Evolutionary conservation across 2,888 invertebrate genomes (phyloP), one percentile per base, ranked within the genome.

Genomic region (Acanthosepion pharaonis): DNA sequence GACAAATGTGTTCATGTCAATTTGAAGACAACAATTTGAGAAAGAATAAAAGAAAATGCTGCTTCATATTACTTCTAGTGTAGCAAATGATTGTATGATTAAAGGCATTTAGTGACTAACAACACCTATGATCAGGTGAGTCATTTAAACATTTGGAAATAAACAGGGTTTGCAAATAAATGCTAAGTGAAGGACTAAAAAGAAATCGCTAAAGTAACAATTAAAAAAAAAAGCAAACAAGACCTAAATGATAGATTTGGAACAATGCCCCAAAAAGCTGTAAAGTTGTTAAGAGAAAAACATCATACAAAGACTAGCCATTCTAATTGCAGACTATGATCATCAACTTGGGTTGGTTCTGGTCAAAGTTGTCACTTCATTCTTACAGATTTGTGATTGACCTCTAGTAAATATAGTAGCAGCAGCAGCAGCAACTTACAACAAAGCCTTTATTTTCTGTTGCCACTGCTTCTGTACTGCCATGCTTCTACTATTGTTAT

Each of bases 101-200:
- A 78, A 78, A 11, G 33, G 78, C 9, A 78, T 78, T 78, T 78
- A 33, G 78, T 78, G 78, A 78, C 78, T 18, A 33, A n/a, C 78
- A 78, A 78, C 78, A 78, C 78, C 78, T 78, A 78, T 78, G 78
- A 78, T 78, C 78, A 78, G 78, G 78, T 78, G 78, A 78, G 78
- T 78, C 78, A 78, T 33, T 78, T 78, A 78, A 78, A 78, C 78
- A 78, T 78, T 78, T 78, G 78, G 78, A 78, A 78, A 78, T 78
- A n/a, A 78, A 23, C n/a, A 78, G n/a, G 78, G 15, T 78, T 78
- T 78, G n/a, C n/a, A 78, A 78, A 33, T n/a, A 78, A 78, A 78
- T n/a, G 33, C n/a, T 78, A n/a, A 78, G n/a, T 78, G 78, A 78
- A n/a, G 20, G 78, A 78, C 78, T 78, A 78, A 78, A 78, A 78